Evolutionary conservation across 2,113 vertebrate genomes (phyloP).

Genomic region (Dissostichus mawsoni): DNA sequence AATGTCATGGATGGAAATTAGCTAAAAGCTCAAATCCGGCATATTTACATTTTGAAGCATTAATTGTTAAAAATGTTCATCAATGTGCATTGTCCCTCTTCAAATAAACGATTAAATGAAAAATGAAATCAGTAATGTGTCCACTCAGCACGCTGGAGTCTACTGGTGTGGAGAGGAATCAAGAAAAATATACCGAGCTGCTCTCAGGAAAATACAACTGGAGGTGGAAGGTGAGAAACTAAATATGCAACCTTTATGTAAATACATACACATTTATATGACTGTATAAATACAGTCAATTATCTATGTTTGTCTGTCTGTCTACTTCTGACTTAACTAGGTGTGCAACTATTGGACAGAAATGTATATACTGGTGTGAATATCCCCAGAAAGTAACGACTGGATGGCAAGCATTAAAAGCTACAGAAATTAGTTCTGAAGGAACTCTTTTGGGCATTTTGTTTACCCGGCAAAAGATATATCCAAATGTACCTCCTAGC

Average conservation of each 20-base stretch:
- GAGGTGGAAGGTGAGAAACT: neutral
- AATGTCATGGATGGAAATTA: too few species aligned
- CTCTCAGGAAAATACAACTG: neutral
- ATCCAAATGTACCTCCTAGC: too few species aligned
- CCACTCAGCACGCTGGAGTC: neutral
- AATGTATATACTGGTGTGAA: constrained; percentile 10
- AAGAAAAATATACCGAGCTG: accelerated
- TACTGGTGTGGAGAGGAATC: constrained; percentile 43
- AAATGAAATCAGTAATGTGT: constrained; percentile 12
- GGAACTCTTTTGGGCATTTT: too few species aligned
- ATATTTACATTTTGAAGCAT: too few species aligned
- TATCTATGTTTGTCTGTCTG: neutral
- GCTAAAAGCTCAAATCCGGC: too few species aligned
- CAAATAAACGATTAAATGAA: too few species aligned
- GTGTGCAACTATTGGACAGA: accelerated
- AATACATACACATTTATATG: neutral
- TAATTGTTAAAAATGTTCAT: too few species aligned
- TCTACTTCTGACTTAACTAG: accelerated
- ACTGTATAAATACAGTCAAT: neutral
- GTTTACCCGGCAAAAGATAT: too few species aligned
- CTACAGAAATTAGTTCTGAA: too few species aligned
- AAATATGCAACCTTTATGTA: neutral
- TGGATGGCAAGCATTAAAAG: too few species aligned
- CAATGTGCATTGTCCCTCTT: too few species aligned
- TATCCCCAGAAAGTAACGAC: neutral